These are phyloP conservation scores for Chelonus insularis DNA, from an alignment of 1,140 invertebrate species.

Conservation along the genomic window DNA sequence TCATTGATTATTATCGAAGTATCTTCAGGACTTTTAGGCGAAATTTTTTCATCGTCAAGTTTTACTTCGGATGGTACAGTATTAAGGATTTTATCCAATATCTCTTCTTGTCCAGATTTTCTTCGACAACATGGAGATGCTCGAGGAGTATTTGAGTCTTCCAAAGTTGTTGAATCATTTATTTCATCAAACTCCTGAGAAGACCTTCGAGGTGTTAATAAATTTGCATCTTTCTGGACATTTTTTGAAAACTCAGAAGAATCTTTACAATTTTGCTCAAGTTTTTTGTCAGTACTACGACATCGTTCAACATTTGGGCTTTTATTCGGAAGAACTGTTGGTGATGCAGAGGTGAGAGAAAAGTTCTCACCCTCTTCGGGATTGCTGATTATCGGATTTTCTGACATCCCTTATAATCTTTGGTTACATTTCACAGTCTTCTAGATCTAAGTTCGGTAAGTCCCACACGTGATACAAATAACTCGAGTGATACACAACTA, in stretches of 20 bases:
- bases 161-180: not conserved
- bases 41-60: not conserved
- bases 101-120: not conserved
- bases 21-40: not conserved
- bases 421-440: slow-evolving; percentile 3
- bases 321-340: not conserved
- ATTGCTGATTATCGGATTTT: slow-evolving; percentile 17
- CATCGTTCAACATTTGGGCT: not conserved
- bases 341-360: not conserved
- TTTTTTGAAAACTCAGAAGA: not conserved
- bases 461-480: no score
- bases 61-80: not conserved
- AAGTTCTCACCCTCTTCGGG: slow-evolving; percentile 14
- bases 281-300: not conserved
- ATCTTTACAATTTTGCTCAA: not conserved
- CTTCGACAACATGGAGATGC: not conserved
- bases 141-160: no score
- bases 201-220: not conserved
- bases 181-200: not conserved
- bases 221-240: not conserved
- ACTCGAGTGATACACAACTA: not conserved
- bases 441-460: not conserved
- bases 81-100: not conserved
- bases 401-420: slow-evolving; percentile 15
- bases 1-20: not conserved